These are phyloP conservation scores for Ptiloglossa arizonensis DNA, from an alignment of 1,140 invertebrate genomes.

Conservation along the genomic window DNA sequence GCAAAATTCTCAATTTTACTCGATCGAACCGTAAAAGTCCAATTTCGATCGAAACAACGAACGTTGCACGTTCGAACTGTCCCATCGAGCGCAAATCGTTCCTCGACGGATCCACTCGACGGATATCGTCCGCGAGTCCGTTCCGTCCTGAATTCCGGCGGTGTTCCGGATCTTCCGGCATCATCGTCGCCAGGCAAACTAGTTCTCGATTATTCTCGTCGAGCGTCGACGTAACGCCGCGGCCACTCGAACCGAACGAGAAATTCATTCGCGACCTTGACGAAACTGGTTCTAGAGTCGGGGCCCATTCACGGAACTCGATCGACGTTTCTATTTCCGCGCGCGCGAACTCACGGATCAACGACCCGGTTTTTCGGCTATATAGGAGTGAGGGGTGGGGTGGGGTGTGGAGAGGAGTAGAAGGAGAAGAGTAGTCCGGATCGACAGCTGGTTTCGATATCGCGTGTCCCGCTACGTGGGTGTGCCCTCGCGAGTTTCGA, in stretches of 20 bases:
- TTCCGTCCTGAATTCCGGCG: too few relatives aligned
- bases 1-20: too few relatives aligned
- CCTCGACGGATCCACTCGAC: too few relatives aligned
- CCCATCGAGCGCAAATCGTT: too few relatives aligned
- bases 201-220: background rate
- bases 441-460: constrained; percentile 72
- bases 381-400: too few relatives aligned
- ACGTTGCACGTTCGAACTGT: too few relatives aligned
- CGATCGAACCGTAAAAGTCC: too few relatives aligned
- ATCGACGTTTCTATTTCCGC: constrained; percentile 6
- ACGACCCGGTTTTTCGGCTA: constrained; percentile 2
- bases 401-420: background rate
- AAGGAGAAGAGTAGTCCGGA: constrained; percentile 32
- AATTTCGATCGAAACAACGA: too few relatives aligned
- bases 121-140: too few relatives aligned
- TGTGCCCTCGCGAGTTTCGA: constrained; percentile 1
- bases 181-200: background rate
- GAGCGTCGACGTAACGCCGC: background rate
- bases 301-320: background rate
- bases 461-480: constrained; percentile 64
- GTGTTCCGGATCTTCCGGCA: background rate
- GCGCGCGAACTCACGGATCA: background rate
- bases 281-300: constrained; percentile 21
- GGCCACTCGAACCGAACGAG: too few relatives aligned
- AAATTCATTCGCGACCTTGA: constrained; percentile 13